These are phyloP conservation scores for Danio choprae DNA, from an alignment of 2,797 vertebrate species.

Conservation along the genomic window DNA sequence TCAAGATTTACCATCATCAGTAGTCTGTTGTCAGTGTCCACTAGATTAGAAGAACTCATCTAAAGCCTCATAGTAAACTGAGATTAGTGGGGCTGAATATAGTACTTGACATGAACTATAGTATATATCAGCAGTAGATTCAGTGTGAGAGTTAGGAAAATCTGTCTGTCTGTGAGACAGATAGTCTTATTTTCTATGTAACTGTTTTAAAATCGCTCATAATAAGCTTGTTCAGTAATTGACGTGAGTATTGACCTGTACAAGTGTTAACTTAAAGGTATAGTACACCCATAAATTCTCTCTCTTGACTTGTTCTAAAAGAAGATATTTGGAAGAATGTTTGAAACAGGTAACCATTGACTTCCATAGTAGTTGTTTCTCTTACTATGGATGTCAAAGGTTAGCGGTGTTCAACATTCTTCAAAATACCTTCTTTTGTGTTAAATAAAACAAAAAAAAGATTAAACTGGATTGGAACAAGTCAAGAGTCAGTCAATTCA, in stretches of 20 bases:
- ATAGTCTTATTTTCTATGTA: neutral
- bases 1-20: neutral
- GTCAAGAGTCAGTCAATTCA: too few relatives aligned
- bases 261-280: neutral
- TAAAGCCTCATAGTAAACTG: constrained; percentile 26
- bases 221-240: neutral
- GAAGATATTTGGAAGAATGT: too few relatives aligned
- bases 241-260: neutral
- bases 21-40: constrained; percentile 1
- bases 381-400: too few relatives aligned
- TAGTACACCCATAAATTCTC: too few relatives aligned
- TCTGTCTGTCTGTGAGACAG: neutral
- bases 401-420: too few relatives aligned
- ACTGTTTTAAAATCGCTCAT: neutral
- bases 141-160: neutral
- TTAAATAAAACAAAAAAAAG: too few relatives aligned
- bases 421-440: too few relatives aligned
- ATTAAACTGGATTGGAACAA: too few relatives aligned
- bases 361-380: too few relatives aligned
- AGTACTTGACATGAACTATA: neutral
- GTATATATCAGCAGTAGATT: neutral
- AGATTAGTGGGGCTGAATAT: constrained; percentile 31
- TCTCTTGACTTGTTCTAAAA: too few relatives aligned
- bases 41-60: constrained; percentile 3
- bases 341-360: too few relatives aligned